Evolutionary conservation across 2,797 vertebrate species (phyloP), one percentile per base, ranked within the genome.

Genomic region (Helicolenus hilgendorfi): DNA sequence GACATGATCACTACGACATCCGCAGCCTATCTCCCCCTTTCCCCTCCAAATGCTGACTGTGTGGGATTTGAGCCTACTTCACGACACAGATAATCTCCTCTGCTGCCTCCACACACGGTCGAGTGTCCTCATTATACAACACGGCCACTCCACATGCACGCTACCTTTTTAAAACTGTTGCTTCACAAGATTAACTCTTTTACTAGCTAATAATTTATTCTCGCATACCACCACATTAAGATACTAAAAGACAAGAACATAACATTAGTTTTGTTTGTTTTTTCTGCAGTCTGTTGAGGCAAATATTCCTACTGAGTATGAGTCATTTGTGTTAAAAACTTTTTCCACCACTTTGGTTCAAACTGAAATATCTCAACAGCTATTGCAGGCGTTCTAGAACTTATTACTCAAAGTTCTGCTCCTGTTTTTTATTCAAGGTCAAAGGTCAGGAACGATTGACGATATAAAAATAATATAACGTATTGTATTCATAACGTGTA

Each of bases 41-140:
- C 38, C 85, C 72, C 71, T 86, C 38, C 64, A 59, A 86, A 59
- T 95, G 96, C 96, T 96, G 95, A 97, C 88, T 83, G 78, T 83
- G 95, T 78, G 29, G 92, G 94, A 96, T 96, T 93, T 94, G 85
- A 94, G 87, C 90, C 87, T 76, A 80, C 74, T 77, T 85, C 80
- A 77, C 58, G 7, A 64, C 85, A 84, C 79, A 80, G 78, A 86
- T 95, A 93, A 95, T 93, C 94, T 88, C 76, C 75, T 75, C 79
- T 89, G 72, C 81, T 67, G 72, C 87, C 45, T 89, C 73, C 69
- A 27, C 85, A 71, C 15, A 6, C 56, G 26, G 63, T 64, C 60
- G 4, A 81, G 70, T 79, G 78, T 91, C 81, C 41, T 74, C 35
- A 8, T 79, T 80, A 60, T 22, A 5, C 53, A 71, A 45, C 63